Percentiles rank a stretch among this genome's conserved stretches.
Evolutionary conservation across 2,113 vertebrate species (phyloP).

Genomic region (Empidonax alnorum): DNA sequence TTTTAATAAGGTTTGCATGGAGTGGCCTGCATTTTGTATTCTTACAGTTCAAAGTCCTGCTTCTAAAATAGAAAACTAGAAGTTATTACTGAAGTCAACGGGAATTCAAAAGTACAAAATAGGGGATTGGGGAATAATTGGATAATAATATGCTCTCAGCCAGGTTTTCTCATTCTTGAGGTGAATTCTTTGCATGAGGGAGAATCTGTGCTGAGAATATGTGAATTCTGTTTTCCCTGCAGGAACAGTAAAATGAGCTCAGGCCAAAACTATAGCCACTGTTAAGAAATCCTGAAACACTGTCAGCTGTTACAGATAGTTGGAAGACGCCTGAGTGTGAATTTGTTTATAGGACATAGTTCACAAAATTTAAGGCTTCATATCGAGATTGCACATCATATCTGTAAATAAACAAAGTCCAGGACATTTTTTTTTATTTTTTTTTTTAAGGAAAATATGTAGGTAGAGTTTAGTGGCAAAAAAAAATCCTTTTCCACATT

Average conservation of each 20-base stretch:
- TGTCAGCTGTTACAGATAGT: constrained; percentile 1
- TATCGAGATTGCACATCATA: not conserved
- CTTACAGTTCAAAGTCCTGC: not conserved
- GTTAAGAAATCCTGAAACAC: not conserved
- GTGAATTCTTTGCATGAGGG: not conserved
- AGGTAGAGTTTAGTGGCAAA: not conserved
- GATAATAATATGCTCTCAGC: not conserved
- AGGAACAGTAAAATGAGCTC: not conserved
- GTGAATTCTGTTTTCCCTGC: not conserved
- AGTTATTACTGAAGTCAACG: not conserved
- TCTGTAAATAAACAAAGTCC: not conserved
- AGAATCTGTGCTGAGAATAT: not conserved
- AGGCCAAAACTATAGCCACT: not conserved
- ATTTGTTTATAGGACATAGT: not conserved
- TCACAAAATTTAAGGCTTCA: not conserved
- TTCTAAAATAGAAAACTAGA: not conserved
- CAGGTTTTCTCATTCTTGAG: not conserved
- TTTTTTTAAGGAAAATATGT: not conserved
- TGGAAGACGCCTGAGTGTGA: constrained; percentile 1
- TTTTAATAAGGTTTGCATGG: not conserved
- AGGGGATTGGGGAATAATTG: not conserved
- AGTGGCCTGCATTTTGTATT: not conserved
- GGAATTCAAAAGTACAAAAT: not conserved
- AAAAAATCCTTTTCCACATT: not conserved
- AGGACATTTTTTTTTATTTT: not conserved